Base-by-base conservation (phyloP, 2,797 vertebrate genomes). In the Lepilemur septentrionalis region DNA sequence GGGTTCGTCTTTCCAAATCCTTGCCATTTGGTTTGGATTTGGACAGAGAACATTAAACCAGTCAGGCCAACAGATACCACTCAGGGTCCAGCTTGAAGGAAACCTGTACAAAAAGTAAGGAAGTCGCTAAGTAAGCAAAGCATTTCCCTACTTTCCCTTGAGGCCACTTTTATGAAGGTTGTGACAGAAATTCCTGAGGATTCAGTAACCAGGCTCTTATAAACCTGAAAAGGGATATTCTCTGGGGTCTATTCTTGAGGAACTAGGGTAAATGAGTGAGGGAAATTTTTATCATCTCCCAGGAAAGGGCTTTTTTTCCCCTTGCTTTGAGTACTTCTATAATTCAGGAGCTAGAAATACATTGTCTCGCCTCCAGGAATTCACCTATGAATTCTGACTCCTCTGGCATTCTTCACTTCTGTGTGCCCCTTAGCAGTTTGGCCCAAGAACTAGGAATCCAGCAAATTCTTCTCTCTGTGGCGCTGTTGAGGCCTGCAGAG, bases 141-240 rank as follows among this genome's bases (percentile, higher is more conserved):
- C 25, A 35, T 76, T 89, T 55, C 8, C n/a, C 48, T 7, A 2
- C 5, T 28, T 11, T 82, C 50, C 70, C 88, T 25, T 1, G 38
- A 80, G 78, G 90, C 35, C 10, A 22, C 32, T 55, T 78, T 38
- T 7, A 9, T 67, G 59, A 38, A 81, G 55, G 38, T 18, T 93
- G 28, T 28, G 35, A 63, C 17, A 59, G 92, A 78, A 82, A 92
- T 84, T 81, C 90, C 90, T 94, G 63, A 82, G 72, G 52, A 73
- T 85, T 93, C 70, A 2, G 15, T 81, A 80, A 85, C 43, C 13
- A 9, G 79, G 72, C n/a, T 83, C 67, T 93, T 85, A 55, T 1
- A 73, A 82, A 91, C 10, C 46, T 92, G 82, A 78, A 96, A 96
- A 93, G 55, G 41, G 50, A 75, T 70, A 15, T 72, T 79, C 76